Base-by-base conservation (phyloP, 2,888 invertebrate genomes). In the Folsomia manolachei region DNA sequence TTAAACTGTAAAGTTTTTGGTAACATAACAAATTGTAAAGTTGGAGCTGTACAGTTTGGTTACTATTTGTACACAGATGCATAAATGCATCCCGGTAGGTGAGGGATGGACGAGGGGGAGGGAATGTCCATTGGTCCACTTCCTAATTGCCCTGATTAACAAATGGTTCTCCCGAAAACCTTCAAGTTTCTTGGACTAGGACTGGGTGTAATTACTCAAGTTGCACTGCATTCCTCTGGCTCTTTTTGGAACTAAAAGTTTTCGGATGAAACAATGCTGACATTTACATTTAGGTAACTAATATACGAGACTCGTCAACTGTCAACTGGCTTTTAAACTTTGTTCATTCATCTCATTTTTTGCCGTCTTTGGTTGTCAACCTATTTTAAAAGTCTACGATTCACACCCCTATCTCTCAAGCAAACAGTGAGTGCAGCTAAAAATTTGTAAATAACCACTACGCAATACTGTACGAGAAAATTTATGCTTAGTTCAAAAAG, bases 171-270 rank as follows among this genome's bases (percentile, higher is more conserved):
- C n/a, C 39, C 39, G 39, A 39, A 9, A 4, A 14, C 14, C 39
- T 39, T 39, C 14, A 39, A 39, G 39, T 39, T 39, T 39, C 39
- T 21, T 56, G 56, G 7, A 56, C 56, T n/a, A n/a, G n/a, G n/a
- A n/a, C n/a, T n/a, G n/a, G n/a, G n/a, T n/a, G n/a, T n/a, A 56
- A 56, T 56, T 56, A 56, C 56, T 56, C 56, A n/a, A 19, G 56
- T 56, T 56, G 19, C 56, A 56, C 56, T 39, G 14, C 39, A 39
- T 39, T 39, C 39, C n/a, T n/a, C n/a, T n/a, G n/a, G n/a, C n/a
- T n/a, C n/a, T n/a, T n/a, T n/a, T n/a, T n/a, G n/a, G n/a, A n/a
- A n/a, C n/a, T n/a, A n/a, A n/a, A n/a, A 39, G 39, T 39, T 39
- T 14, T 39, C 39, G 19, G 56, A 19, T 7, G 21, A 19, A 21